Conservation (phyloP, 2,113 vertebrate genomes). For the Apteryx mantelli region DNA sequence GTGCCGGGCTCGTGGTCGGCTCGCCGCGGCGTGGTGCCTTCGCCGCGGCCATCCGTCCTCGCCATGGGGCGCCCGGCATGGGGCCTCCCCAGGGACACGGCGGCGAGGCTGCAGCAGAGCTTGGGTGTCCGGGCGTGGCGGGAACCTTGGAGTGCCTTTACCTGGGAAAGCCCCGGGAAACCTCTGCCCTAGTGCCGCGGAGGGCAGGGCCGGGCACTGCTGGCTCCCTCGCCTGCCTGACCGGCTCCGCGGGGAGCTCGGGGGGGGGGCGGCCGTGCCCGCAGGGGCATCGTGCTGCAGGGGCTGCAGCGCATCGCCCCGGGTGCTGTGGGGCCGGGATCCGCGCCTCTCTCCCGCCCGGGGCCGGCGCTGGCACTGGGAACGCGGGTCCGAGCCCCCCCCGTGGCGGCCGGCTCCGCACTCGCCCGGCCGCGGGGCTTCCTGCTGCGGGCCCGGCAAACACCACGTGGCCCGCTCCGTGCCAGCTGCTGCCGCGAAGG, state of each 20-base stretch:
- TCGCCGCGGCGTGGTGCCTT: too few relatives aligned
- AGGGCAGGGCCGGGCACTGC: too few relatives aligned
- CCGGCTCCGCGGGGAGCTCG: too few relatives aligned
- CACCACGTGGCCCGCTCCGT: background rate
- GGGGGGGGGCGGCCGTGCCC: too few relatives aligned
- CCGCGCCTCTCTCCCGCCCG: fast-evolving
- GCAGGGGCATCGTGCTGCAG: background rate
- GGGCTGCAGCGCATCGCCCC: fast-evolving
- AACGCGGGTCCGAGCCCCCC: too few relatives aligned
- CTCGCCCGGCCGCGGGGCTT: too few relatives aligned
- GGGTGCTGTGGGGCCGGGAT: fast-evolving
- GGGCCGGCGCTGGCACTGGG: background rate
- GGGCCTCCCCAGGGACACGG: too few relatives aligned
- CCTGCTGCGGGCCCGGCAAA: background rate
- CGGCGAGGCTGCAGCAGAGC: background rate
- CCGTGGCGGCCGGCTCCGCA: too few relatives aligned
- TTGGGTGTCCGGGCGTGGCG: background rate
- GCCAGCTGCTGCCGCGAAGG: background rate
- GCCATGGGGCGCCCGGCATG: too few relatives aligned
- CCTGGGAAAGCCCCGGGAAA: background rate
- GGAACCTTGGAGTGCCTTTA: background rate
- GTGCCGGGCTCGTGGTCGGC: too few relatives aligned
- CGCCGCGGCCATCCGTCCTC: background rate
- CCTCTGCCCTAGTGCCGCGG: background rate
- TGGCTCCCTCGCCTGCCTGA: too few relatives aligned